Conservation (phyloP, 2,888 invertebrate species). For the Lysandra coridon region DNA sequence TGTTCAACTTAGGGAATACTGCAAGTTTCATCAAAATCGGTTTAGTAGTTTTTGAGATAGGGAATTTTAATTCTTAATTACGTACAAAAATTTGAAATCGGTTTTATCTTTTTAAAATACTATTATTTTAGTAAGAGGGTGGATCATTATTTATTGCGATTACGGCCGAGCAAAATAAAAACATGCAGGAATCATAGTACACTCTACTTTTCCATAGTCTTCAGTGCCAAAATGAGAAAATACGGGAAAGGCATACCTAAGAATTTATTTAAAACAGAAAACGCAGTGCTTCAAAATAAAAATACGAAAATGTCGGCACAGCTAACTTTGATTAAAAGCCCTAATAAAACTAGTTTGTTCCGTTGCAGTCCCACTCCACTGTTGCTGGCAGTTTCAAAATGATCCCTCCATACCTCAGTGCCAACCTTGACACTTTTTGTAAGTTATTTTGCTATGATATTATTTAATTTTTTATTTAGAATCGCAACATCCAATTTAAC, state of each 20-base stretch:
- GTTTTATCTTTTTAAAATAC: no score
- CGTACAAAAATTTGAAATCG: no score
- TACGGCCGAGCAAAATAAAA: no score
- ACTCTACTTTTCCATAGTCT: not conserved
- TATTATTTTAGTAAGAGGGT: no score
- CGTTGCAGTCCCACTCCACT: not conserved
- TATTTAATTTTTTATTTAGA: not conserved
- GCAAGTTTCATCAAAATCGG: no score
- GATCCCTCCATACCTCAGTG: not conserved
- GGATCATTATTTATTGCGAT: no score
- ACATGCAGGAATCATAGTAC: no score
- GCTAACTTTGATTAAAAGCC: constrained; percentile 19
- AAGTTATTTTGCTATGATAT: not conserved
- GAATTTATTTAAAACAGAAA: not conserved
- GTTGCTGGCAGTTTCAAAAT: constrained; percentile 10
- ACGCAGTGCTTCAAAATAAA: not conserved
- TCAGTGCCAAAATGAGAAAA: not conserved
- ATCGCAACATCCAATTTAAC: not conserved
- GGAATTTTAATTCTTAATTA: no score
- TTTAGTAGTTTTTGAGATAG: no score
- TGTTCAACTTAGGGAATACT: no score
- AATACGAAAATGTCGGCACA: constrained; percentile 3
- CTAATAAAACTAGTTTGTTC: constrained; percentile 25
- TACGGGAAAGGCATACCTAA: not conserved
- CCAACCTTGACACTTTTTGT: not conserved